Evolutionary conservation across 2,797 vertebrate species (phyloP).

Genomic region (Pantherophis vulpinus): DNA sequence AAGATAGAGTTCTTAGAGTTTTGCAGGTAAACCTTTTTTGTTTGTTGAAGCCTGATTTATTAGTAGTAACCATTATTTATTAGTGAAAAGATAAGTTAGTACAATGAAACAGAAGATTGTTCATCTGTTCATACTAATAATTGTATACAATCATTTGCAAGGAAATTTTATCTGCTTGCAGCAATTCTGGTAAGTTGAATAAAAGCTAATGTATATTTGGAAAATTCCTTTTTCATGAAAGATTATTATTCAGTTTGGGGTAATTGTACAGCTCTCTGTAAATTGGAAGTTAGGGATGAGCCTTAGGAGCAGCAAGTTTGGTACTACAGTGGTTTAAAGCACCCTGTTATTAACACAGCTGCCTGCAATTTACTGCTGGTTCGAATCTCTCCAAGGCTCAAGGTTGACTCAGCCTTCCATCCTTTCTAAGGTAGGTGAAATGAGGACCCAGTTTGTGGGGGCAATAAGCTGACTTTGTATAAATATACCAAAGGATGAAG

Average conservation of each 20-base stretch:
- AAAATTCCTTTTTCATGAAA: background rate
- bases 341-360: no score
- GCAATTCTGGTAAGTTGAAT: background rate
- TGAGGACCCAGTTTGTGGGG: no score
- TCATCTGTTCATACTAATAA: background rate
- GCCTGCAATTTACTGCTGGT: no score
- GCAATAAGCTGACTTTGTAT: no score
- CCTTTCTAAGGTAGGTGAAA: no score
- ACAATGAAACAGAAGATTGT: background rate
- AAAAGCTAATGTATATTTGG: background rate
- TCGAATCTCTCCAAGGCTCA: no score
- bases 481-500: no score
- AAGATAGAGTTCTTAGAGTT: slow-evolving; percentile 91
- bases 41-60: background rate
- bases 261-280: background rate
- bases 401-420: no score
- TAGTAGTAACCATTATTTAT: background rate
- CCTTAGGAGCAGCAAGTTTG: background rate
- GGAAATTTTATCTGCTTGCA: background rate
- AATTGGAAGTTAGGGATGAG: background rate
- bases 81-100: background rate
- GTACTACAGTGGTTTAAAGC: no score
- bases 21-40: slow-evolving; percentile 77
- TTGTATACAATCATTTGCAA: background rate
- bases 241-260: background rate